Evolutionary conservation across 2,113 vertebrate genomes (phyloP).

Genomic region (Jaculus jaculus): DNA sequence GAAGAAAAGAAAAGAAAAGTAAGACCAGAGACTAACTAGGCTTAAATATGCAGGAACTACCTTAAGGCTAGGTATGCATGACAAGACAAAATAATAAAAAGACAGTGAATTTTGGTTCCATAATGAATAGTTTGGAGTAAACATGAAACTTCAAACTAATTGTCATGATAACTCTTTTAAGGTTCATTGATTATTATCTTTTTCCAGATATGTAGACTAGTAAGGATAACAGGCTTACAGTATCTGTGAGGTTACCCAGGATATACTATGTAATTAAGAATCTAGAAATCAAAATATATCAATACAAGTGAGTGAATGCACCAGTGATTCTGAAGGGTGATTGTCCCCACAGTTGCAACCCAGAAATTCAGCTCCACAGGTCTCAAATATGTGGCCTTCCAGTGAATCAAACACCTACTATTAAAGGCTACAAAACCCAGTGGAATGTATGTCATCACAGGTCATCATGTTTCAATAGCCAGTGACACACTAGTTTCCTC

Average conservation of each 20-base stretch:
- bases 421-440: background rate
- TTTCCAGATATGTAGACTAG: background rate
- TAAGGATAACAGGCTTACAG: background rate
- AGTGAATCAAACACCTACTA: background rate
- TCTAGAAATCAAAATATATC: background rate
- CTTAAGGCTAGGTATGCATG: background rate
- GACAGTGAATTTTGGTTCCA: background rate
- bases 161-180: background rate
- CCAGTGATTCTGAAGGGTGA: background rate
- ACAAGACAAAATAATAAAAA: background rate
- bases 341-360: background rate
- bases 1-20: no score
- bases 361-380: no score
- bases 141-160: background rate
- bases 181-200: background rate
- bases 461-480: background rate
- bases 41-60: background rate
- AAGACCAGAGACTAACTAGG: background rate
- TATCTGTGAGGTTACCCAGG: background rate
- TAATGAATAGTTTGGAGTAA: background rate
- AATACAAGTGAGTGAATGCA: background rate
- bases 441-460: background rate
- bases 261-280: background rate
- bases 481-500: background rate
- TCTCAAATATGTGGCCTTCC: background rate